Conservation (phyloP, 1,140 invertebrate species). For the Atta cephalotes region DNA sequence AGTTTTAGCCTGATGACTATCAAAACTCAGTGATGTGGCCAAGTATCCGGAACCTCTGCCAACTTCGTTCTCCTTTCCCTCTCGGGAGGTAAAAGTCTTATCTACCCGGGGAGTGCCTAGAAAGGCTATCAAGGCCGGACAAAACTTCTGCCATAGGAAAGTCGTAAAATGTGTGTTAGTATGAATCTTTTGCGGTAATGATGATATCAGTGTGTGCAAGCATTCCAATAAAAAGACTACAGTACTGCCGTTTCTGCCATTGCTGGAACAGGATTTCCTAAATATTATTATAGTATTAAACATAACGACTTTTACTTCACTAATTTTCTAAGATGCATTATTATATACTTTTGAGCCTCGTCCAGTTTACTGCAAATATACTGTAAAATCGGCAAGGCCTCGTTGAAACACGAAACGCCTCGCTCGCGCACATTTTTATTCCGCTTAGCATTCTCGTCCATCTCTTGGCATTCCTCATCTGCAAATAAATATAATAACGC, state of each 20-base stretch:
- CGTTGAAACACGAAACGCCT: conserved; percentile 95
- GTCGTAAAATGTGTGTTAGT: conserved; percentile 94
- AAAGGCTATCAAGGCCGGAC: conserved; percentile 94
- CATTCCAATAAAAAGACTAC: conserved; percentile 94
- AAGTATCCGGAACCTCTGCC: conserved; percentile 91
- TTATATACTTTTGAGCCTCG: conserved; percentile 91
- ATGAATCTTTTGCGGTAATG: conserved; percentile 92
- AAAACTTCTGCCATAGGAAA: conserved; percentile 96
- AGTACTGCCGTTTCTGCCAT: conserved; percentile 88
- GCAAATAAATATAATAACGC: conserved; percentile 52
- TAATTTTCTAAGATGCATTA: not conserved
- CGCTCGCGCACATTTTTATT: conserved; percentile 88
- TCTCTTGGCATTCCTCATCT: conserved; percentile 93
- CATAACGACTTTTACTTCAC: not conserved
- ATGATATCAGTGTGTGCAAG: conserved; percentile 93
- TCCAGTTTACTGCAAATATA: conserved; percentile 95
- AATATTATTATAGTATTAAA: not conserved
- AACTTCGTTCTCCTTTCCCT: conserved; percentile 88
- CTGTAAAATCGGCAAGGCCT: conserved; percentile 95
- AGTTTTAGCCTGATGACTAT: conserved; percentile 93
- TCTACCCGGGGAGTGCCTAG: conserved; percentile 93
- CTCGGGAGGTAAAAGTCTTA: conserved; percentile 90
- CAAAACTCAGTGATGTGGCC: conserved; percentile 91
- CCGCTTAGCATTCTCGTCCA: conserved; percentile 88
- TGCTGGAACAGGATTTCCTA: conserved; percentile 85